phyloP scores from a whole-genome alignment of 2,113 vertebrate species.

The Myotis lucifugus region DNA sequence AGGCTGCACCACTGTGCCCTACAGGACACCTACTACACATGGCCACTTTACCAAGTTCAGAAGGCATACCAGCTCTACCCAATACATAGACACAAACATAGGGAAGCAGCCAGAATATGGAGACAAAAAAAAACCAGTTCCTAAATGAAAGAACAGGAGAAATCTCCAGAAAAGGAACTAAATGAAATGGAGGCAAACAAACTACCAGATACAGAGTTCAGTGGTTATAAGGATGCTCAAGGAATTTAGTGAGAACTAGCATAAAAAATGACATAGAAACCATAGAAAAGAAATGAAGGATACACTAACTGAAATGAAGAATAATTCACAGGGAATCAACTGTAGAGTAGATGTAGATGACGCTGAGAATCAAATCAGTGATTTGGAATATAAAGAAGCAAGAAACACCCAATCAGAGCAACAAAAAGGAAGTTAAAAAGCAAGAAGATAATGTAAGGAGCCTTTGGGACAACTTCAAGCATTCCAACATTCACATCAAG shows the following conservation, averaged over 20 bases:
- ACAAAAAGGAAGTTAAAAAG: neutral
- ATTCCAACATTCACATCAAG: neutral
- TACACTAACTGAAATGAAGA: neutral
- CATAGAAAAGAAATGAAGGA: neutral
- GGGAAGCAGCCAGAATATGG: neutral
- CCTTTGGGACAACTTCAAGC: neutral
- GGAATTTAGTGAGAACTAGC: neutral
- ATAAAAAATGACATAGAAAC: neutral
- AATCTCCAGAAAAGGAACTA: neutral
- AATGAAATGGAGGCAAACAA: neutral
- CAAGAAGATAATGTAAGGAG: neutral
- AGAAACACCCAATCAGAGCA: neutral
- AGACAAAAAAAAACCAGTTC: neutral
- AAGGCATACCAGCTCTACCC: neutral
- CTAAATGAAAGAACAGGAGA: neutral
- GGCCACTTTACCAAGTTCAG: neutral
- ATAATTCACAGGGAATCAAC: neutral
- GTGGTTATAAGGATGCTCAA: neutral
- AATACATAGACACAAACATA: neutral
- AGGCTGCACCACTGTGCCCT: neutral
- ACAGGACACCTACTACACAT: neutral
- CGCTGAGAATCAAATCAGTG: neutral
- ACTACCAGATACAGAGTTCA: neutral
- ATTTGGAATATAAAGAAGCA: neutral
- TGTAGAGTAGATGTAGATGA: neutral